Evolutionary conservation across 2,888 invertebrate species (phyloP), one percentile per base, ranked within the genome.

Genomic region (Erpobdella octoculata): DNA sequence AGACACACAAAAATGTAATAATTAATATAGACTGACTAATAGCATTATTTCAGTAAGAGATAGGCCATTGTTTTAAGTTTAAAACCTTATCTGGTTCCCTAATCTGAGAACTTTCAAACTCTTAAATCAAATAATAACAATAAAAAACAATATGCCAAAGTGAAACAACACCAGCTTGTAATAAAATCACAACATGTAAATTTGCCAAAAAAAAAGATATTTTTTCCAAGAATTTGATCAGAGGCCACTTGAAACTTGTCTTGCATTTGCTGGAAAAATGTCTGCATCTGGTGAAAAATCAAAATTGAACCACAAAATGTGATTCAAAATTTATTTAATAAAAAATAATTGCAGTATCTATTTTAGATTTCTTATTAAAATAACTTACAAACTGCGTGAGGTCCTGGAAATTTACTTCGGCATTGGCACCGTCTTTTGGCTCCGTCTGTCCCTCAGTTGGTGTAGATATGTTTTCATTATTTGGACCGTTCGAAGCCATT

Each of bases 241-340:
- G 72, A 72, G 25, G 70, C 59, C 8, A 58, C 64, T 58, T 72
- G 70, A 36, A 72, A 72, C 25, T 70, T 70, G 8, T 72, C 72
- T 38, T 72, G 70, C 62, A 72, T 72, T 46, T 72, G 72, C 25
- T 71, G 72, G 9, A 72, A 53, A 53, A 72, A 65, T 8, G 64
- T 70, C 21, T 72, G 72, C 58, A 72, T 70, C 72, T 72, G 38
- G 18, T 62, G 18, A 72, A 41, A n/a, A 62, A n/a, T 53, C 35
- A 67, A 28, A 25, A 15, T 46, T 46, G 28, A n/a, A n/a, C 15
- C 21, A 1, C 5, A n/a, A 41, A 0, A 9, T n/a, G 21, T 28
- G 12, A 59, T 8, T 9, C 12, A 59, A 25, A 9, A 59, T n/a
- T 59, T 28, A 25, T n/a, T n/a, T n/a, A n/a, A n/a, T n/a, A n/a